Base-by-base conservation (phyloP, 2,797 vertebrate species). In the Pangasius mekongensis region DNA sequence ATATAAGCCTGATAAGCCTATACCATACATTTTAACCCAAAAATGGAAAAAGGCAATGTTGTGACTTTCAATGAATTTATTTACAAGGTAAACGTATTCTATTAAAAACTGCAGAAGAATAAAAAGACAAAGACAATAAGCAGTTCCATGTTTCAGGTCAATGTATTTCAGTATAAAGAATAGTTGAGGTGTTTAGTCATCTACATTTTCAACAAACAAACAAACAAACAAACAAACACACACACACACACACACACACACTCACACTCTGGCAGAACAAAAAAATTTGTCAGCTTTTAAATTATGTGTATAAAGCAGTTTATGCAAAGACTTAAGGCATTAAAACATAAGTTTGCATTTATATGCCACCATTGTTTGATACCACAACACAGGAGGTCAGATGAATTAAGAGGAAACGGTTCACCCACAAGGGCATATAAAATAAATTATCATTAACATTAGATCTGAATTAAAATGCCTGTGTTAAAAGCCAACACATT, bases 241-340 rank as follows among this genome's bases (percentile, higher is more conserved):
- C 88, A 93, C 91, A 93, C 91, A 81, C 83, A 88, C 83, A 88
- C 8, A 47, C 47, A 47, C 47, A 47, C 47, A 47, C 43, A 47
- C 43, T 8, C 43, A 47, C 43, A 82, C 92, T 92, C 92, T 91
- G 87, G 85, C 86, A 89, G 74, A 89, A 92, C 92, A 92, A 93
- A 95, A 94, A 91, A 94, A 91, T 92, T 86, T 84, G 82, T 93
- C 89, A 93, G 91, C 76, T 86, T 96, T 95, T 95, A 94, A 95
- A 95, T 94, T 93, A 93, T 94, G 94, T 93, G 94, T 95, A 95
- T 91, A 95, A 94, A 96, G 95, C 94, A 95, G 90, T 93, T 89
- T 87, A 92, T 91, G 88, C 90, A 92, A 89, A 85, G 66, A 94
- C 91, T 93, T 92, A 93, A 94, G 91, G 93, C 92, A 86, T 94